Evolutionary conservation across 1,140 invertebrate genomes (phyloP).

Genomic region (Planococcus citri): DNA sequence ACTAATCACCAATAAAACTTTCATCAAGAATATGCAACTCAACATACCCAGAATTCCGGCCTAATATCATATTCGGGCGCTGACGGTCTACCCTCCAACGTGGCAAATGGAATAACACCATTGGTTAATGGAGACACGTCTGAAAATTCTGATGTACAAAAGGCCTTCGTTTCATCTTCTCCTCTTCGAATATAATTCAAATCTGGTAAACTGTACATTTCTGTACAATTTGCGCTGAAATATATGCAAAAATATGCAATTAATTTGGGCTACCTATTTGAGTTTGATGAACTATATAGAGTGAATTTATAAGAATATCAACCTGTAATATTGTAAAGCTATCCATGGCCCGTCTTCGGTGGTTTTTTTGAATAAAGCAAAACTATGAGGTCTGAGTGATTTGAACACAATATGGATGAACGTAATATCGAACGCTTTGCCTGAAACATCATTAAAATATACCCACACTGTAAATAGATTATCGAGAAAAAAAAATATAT

Average conservation of each 20-base stretch:
- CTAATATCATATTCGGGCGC: constrained; percentile 83
- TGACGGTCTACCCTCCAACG: constrained; percentile 84
- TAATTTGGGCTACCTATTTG: not conserved
- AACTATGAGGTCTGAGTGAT: constrained; percentile 90
- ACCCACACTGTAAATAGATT: no score
- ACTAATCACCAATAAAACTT: no score
- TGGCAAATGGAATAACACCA: constrained; percentile 93
- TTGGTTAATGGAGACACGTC: constrained; percentile 92
- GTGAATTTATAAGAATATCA: constrained; percentile 24
- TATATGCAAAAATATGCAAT: not conserved
- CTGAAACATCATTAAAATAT: constrained; percentile 41
- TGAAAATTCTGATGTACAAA: constrained; percentile 92
- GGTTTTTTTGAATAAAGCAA: constrained; percentile 85
- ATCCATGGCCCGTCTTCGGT: constrained; percentile 71
- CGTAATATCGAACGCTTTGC: constrained; percentile 95
- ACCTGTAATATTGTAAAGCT: constrained; percentile 93
- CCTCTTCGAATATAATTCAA: constrained; percentile 50
- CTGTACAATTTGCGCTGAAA: constrained; percentile 67
- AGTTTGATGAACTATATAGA: constrained; percentile 1
- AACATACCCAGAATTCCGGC: constrained; percentile 74
- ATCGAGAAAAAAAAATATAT: not conserved
- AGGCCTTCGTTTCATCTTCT: constrained; percentile 69
- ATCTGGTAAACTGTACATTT: constrained; percentile 76
- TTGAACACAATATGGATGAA: constrained; percentile 88
- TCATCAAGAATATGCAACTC: no score